These are phyloP conservation scores for Drosophila orosa DNA, from an alignment of 1,140 invertebrate species.

Conservation along the genomic window DNA sequence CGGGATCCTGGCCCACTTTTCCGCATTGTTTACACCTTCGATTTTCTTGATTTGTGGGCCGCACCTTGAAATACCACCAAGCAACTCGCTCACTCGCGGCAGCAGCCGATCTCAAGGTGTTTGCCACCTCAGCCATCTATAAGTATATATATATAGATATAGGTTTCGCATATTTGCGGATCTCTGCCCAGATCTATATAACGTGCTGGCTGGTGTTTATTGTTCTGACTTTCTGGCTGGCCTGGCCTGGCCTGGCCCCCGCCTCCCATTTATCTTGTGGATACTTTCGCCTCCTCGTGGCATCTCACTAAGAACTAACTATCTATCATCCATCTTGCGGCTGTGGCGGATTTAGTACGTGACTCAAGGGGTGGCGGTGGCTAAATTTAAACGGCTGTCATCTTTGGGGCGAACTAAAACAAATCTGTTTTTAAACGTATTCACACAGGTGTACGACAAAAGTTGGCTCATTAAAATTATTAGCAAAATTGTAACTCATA, in stretches of 20 bases:
- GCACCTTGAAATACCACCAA: slow-evolving; percentile 61
- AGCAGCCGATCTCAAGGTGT: slow-evolving; percentile 39
- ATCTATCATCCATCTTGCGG: slow-evolving; percentile 39
- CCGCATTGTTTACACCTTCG: slow-evolving; percentile 78
- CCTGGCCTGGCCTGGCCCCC: slow-evolving; percentile 46
- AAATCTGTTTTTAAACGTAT: slow-evolving; percentile 82
- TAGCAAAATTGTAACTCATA: slow-evolving; percentile 57
- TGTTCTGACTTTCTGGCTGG: slow-evolving; percentile 50
- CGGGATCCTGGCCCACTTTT: slow-evolving; percentile 25
- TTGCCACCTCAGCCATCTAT: slow-evolving; percentile 24
- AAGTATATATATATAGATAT: slow-evolving; percentile 3
- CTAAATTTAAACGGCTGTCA: slow-evolving; percentile 74
- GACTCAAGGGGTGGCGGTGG: slow-evolving; percentile 44
- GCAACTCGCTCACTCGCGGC: slow-evolving; percentile 25
- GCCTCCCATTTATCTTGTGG: slow-evolving; percentile 28
- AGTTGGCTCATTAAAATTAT: slow-evolving; percentile 81
- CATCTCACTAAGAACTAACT: slow-evolving; percentile 23
- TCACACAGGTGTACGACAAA: slow-evolving; percentile 75
- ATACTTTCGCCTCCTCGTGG: neutral
- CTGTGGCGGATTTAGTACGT: slow-evolving; percentile 9
- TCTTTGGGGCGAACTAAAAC: slow-evolving; percentile 54
- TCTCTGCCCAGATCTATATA: slow-evolving; percentile 52
- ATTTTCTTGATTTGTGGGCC: slow-evolving; percentile 73
- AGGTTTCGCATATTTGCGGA: slow-evolving; percentile 21
- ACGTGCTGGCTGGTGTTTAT: slow-evolving; percentile 45